Evolutionary conservation across 2,888 invertebrate genomes (phyloP).

Genomic region (Nomada ferruginata): DNA sequence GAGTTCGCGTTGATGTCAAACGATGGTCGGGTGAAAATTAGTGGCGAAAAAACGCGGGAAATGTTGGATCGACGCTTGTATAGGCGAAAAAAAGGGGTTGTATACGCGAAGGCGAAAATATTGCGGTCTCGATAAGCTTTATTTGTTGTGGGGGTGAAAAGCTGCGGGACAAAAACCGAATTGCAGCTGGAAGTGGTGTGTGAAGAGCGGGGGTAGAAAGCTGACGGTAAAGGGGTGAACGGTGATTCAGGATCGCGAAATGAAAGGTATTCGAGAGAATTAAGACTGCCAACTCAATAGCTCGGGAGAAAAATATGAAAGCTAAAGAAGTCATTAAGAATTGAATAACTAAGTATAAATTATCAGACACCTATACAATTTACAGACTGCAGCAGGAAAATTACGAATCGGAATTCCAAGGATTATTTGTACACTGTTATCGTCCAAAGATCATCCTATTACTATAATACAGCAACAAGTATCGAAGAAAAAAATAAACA

Average conservation of each 20-base stretch:
- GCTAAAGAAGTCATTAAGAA: background rate
- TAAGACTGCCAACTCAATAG: background rate
- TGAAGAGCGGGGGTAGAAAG: background rate
- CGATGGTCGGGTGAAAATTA: background rate
- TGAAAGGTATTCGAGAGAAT: slow-evolving; percentile 24
- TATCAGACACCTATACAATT: too few species aligned
- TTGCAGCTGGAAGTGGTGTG: background rate
- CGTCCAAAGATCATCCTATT: too few species aligned
- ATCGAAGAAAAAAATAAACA: too few species aligned
- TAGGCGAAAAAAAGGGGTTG: background rate
- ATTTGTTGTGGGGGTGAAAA: slow-evolving; percentile 24
- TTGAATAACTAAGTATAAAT: too few species aligned
- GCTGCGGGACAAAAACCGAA: background rate
- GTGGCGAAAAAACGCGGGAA: background rate
- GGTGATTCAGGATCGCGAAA: slow-evolving; percentile 21
- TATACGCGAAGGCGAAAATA: slow-evolving; percentile 12
- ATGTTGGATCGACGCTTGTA: background rate
- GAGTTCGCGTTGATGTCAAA: background rate
- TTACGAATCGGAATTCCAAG: too few species aligned
- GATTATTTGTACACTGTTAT: too few species aligned
- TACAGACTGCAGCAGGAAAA: too few species aligned
- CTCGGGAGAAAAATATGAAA: background rate
- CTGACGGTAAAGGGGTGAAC: background rate
- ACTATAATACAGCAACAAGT: too few species aligned
- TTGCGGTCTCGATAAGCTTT: slow-evolving; percentile 37